phyloP scores from a whole-genome alignment of 1,140 invertebrate species.

The Drosophila pseudoananassae region DNA sequence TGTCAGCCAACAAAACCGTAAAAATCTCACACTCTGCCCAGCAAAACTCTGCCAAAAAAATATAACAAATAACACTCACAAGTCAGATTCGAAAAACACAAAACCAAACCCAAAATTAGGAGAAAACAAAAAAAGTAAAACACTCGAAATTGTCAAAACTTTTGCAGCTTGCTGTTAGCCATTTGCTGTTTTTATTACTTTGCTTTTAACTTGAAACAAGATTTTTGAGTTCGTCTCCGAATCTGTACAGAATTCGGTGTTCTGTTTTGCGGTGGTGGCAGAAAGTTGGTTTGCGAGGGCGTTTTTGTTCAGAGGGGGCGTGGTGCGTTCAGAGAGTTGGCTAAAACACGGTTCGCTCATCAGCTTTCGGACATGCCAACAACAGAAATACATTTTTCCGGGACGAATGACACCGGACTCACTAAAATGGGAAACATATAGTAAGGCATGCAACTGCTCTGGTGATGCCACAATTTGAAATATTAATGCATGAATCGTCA shows the following conservation, averaged over 20 bases:
- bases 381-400: constrained; percentile 54
- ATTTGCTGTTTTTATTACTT: constrained; percentile 62
- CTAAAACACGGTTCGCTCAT: constrained; percentile 66
- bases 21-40: background rate
- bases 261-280: constrained; percentile 23
- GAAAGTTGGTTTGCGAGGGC: background rate
- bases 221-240: constrained; percentile 55
- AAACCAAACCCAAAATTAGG: constrained; percentile 41
- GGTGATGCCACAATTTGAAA: constrained; percentile 55
- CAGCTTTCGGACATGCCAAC: constrained; percentile 57
- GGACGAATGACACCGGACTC: constrained; percentile 3
- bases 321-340: constrained; percentile 27
- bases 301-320: constrained; percentile 1
- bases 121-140: constrained; percentile 38
- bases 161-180: constrained; percentile 51
- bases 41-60: constrained; percentile 13
- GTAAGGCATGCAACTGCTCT: constrained; percentile 28
- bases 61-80: constrained; percentile 22
- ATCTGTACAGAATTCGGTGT: constrained; percentile 31
- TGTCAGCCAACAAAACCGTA: constrained; percentile 54
- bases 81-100: constrained; percentile 33
- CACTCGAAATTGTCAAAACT: constrained; percentile 63
- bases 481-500: constrained; percentile 56
- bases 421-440: constrained; percentile 16
- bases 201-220: constrained; percentile 61